phyloP scores from a whole-genome alignment of 2,797 vertebrate genomes.

The Coluber constrictor region DNA sequence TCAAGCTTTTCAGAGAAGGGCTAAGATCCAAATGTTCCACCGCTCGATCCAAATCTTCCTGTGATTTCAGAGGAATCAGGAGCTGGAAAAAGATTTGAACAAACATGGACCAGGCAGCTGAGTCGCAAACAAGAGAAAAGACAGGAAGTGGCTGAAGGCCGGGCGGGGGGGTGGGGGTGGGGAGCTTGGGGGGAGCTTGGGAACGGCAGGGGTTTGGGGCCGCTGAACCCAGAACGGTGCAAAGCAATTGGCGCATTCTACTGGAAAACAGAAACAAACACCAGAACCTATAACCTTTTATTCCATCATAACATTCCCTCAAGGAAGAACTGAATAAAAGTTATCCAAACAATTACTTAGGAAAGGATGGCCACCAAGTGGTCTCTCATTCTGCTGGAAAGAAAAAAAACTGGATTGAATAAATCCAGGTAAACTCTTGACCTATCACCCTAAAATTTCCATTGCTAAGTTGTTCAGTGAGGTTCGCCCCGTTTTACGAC shows the following conservation, averaged over 20 bases:
- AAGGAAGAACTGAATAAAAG: slow-evolving; percentile 21
- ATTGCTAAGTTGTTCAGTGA: background rate
- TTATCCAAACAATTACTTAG: slow-evolving; percentile 49
- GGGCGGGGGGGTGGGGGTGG: background rate
- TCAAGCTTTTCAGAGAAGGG: slow-evolving; percentile 79
- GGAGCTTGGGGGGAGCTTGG: background rate
- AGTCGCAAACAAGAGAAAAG: slow-evolving; percentile 51
- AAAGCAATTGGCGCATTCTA: background rate
- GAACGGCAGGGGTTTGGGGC: slow-evolving; percentile 3
- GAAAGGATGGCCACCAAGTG: slow-evolving; percentile 25
- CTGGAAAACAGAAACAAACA: slow-evolving; percentile 42
- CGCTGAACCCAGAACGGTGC: background rate
- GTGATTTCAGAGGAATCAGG: slow-evolving; percentile 83
- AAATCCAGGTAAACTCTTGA: background rate
- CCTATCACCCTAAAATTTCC: background rate
- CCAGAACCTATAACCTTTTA: background rate
- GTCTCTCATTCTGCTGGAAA: slow-evolving; percentile 15
- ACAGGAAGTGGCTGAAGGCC: slow-evolving; percentile 38
- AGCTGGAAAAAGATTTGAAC: slow-evolving; percentile 70
- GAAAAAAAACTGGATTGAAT: background rate
- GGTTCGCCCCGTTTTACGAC: background rate
- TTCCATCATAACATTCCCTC: slow-evolving; percentile 43
- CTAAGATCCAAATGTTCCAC: slow-evolving; percentile 76
- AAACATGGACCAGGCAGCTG: slow-evolving; percentile 34
- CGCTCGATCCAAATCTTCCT: slow-evolving; percentile 88